A percentile compares a stretch with the other conserved stretches of the same genome.
These are phyloP conservation scores for Anthoscopus minutus DNA, from an alignment of 2,113 vertebrate genomes.

Conservation along the genomic window DNA sequence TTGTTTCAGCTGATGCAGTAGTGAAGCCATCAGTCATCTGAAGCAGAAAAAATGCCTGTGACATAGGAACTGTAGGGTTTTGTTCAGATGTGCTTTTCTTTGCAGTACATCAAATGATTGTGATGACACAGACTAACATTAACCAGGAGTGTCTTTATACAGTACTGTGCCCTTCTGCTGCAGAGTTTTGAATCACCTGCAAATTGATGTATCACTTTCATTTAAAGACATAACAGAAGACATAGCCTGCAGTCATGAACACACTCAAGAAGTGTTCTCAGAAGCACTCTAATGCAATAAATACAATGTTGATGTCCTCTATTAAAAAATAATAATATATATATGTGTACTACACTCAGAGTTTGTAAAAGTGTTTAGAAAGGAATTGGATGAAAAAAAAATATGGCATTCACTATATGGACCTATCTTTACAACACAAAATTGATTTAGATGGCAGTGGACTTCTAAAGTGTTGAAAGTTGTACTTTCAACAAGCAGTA, in stretches of 20 bases:
- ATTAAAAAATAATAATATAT: too few species aligned
- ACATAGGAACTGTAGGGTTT: background rate
- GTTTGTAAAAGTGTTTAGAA: background rate
- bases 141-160: background rate
- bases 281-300: background rate
- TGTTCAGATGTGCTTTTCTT: constrained; percentile 49
- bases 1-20: constrained; percentile 28
- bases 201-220: background rate
- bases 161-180: background rate
- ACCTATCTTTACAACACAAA: background rate
- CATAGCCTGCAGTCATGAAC: background rate
- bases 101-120: background rate
- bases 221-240: background rate
- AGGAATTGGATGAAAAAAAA: background rate
- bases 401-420: background rate
- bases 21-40: background rate
- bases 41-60: constrained; percentile 24
- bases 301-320: background rate
- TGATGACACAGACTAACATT: background rate
- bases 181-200: background rate
- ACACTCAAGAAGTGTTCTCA: background rate
- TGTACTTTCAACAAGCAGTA: background rate
- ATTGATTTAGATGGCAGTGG: background rate
- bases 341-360: too few species aligned
- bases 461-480: too few species aligned